Base-by-base conservation (phyloP, 2,888 invertebrate species). In the Idaea straminata region DNA sequence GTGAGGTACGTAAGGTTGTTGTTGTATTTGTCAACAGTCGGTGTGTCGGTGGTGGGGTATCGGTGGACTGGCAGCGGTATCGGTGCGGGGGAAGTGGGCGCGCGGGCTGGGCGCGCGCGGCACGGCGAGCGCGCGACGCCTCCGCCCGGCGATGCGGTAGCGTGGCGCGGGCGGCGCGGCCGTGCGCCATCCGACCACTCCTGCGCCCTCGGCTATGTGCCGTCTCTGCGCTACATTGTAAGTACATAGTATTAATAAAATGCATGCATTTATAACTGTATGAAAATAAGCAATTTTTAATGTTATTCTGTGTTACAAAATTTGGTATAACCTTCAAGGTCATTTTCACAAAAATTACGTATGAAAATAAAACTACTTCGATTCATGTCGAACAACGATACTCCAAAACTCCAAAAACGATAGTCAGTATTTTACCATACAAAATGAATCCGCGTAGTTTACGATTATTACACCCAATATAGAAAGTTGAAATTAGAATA, bases 141-240 rank as follows among this genome's bases (percentile, higher is more conserved):
- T 78, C 76, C 75, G 80, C 79, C 80, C 81, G 79, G 85, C 83
- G 78, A 82, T 79, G 82, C 84, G 83, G 69, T 82, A 87, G 84
- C 85, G 88, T 86, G 85, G 89, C 89, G 88, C 70, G 88, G 80
- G 86, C 85, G 86, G 85, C 85, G 86, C 86, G 85, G 89, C 90
- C 90, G 89, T 80, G 88, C 87, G 88, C 85, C 89, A 87, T 85
- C 85, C 88, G 84, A 79, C 73, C 81, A 79, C 85, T 86, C 87
- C 87, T 86, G 81, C 92, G 91, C 91, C 87, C 89, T 89, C 90
- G 91, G 92, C 92, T 88, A 92, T 93, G 93, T 90, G 92, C 92
- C 93, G 89, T 87, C 88, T 83, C 88, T 88, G 90, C 91, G 90
- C 90, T 89, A 87, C 90, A 89, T 85, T 89, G 93, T 92, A 78